Evolutionary conservation across 37 sponge, comb jelly and placozoan genomes (phyloP).

Genomic region (Hormiphora californensis): DNA sequence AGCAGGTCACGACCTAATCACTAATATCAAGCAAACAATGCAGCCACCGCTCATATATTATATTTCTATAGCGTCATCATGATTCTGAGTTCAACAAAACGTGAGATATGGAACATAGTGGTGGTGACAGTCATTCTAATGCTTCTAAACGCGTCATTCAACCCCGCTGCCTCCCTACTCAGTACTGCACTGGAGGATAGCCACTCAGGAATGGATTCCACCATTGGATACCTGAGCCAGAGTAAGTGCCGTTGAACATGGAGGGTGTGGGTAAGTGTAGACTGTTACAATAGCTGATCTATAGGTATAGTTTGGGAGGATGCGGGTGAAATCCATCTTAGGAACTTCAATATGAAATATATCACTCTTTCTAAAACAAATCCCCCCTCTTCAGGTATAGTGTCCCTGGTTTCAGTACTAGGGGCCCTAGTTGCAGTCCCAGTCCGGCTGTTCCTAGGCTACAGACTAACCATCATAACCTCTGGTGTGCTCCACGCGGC

Average conservation of each 20-base stretch:
- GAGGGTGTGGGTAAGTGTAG: too few relatives aligned
- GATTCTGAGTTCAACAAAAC: too few relatives aligned
- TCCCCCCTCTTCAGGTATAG: background rate
- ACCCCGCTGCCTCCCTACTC: background rate
- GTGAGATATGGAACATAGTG: slow-evolving; percentile 46
- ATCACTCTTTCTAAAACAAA: too few relatives aligned
- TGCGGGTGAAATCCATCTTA: too few relatives aligned
- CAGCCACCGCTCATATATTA: too few relatives aligned
- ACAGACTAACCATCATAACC: background rate
- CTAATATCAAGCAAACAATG: too few relatives aligned
- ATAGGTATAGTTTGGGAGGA: too few relatives aligned
- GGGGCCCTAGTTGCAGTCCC: background rate
- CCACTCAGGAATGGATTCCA: background rate
- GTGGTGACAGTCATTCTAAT: slow-evolving; percentile 11
- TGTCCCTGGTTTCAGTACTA: background rate
- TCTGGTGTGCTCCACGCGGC: background rate
- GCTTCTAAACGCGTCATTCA: slow-evolving; percentile 4
- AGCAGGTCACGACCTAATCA: too few relatives aligned
- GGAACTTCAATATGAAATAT: too few relatives aligned
- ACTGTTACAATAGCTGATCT: too few relatives aligned
- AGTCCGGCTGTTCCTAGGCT: background rate
- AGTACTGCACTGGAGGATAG: slow-evolving; percentile 46
- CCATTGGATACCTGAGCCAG: slow-evolving; percentile 15
- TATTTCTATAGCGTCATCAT: too few relatives aligned
- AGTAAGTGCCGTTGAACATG: slow-evolving; percentile 3